Percentiles rank a stretch among this genome's conserved stretches.
These are phyloP conservation scores for Cephus cinctus DNA, from an alignment of 1,140 invertebrate species.

Conservation along the genomic window DNA sequence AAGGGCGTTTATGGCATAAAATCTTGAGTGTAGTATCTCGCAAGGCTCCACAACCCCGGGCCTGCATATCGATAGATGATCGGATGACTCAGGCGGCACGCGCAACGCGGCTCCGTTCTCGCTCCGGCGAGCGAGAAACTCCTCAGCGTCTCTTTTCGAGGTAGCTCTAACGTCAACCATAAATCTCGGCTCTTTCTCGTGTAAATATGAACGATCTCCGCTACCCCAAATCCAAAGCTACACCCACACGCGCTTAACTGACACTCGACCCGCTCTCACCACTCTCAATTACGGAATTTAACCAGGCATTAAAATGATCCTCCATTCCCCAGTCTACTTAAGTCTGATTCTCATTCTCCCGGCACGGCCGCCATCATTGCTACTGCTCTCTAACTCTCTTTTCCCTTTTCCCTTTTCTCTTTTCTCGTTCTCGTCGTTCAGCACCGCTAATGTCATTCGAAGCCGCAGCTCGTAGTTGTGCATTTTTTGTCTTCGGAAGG, in stretches of 20 bases:
- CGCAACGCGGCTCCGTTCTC: too few relatives aligned
- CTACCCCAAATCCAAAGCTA: slow-evolving; percentile 10
- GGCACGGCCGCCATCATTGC: slow-evolving; percentile 10
- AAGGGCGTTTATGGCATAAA: too few relatives aligned
- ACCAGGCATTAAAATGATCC: slow-evolving; percentile 44
- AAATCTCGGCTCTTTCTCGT: slow-evolving; percentile 40
- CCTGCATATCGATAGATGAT: too few relatives aligned
- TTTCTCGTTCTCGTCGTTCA: neutral
- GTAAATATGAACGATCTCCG: slow-evolving; percentile 35
- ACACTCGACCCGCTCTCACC: slow-evolving; percentile 7
- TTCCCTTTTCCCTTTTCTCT: neutral
- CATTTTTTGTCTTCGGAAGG: neutral
- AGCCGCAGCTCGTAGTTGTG: neutral
- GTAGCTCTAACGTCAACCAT: too few relatives aligned
- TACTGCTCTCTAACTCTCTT: neutral
- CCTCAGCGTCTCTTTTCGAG: too few relatives aligned
- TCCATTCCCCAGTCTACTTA: slow-evolving; percentile 43
- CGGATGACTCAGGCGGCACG: too few relatives aligned
- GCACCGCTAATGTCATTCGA: too few relatives aligned
- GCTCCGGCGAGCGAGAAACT: too few relatives aligned
- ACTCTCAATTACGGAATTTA: slow-evolving; percentile 46
- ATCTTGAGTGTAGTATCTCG: too few relatives aligned
- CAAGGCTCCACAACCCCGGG: too few relatives aligned
- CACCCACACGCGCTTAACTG: slow-evolving; percentile 11
- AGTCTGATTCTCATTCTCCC: slow-evolving; percentile 20